Evolutionary conservation across 2,113 vertebrate genomes (phyloP).

Genomic region (Corythornis vintsioides): DNA sequence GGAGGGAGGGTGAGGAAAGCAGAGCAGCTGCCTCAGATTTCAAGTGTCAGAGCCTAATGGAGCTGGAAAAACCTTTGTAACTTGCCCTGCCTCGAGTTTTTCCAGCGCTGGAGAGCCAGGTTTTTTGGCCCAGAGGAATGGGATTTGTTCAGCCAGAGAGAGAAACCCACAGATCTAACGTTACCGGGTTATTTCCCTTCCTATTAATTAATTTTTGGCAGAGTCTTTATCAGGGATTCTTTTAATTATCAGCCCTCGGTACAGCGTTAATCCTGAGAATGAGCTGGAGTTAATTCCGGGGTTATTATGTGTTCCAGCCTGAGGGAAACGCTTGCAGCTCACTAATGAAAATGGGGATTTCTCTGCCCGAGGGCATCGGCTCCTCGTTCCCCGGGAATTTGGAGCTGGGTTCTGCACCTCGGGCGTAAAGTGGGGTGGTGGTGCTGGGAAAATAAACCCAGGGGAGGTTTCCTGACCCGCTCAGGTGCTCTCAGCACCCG

Average conservation of each 20-base stretch:
- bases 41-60: neutral
- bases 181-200: neutral
- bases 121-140: neutral
- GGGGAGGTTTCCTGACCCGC: neutral
- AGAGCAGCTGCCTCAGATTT: constrained; percentile 25
- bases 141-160: neutral
- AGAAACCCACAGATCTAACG: neutral
- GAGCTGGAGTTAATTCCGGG: neutral
- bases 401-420: neutral
- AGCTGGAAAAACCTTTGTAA: neutral
- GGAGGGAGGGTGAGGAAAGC: neutral
- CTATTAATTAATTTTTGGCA: constrained; percentile 16
- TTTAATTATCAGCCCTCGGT: constrained; percentile 21
- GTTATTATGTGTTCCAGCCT: neutral
- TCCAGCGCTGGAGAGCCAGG: neutral
- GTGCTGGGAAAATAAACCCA: neutral
- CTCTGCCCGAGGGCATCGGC: neutral
- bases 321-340: neutral
- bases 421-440: rapidly evolving
- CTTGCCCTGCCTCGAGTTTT: neutral
- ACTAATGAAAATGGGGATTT: neutral
- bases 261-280: neutral
- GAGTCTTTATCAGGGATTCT: constrained; percentile 21
- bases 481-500: neutral
- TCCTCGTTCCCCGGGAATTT: neutral